These are phyloP conservation scores for Hemicordylus capensis DNA, from an alignment of 2,113 vertebrate species.

Conservation along the genomic window DNA sequence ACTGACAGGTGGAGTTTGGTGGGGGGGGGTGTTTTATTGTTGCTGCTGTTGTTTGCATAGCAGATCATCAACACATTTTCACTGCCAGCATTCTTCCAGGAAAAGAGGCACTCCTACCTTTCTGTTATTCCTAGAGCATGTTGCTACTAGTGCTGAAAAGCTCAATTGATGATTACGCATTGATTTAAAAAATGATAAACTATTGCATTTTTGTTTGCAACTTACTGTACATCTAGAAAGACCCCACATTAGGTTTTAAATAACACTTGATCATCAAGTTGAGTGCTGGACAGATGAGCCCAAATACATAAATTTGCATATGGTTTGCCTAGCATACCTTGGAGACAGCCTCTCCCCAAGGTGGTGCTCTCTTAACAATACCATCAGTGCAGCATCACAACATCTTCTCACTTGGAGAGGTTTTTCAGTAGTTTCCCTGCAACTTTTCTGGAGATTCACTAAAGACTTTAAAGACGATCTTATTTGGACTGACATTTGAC, in stretches of 20 bases:
- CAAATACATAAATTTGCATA: not conserved
- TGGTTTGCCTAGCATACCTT: not conserved
- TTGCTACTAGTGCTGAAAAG: not conserved
- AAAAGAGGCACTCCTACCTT: not conserved
- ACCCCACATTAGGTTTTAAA: not conserved
- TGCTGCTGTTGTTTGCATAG: not conserved
- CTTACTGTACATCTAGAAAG: not conserved
- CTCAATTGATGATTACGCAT: not conserved
- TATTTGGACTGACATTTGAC: not conserved
- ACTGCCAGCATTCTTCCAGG: not conserved
- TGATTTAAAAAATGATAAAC: fast-evolving
- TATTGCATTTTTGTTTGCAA: not conserved
- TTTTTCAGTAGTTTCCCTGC: not conserved
- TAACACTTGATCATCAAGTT: not conserved
- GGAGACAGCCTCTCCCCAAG: not conserved
- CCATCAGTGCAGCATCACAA: not conserved
- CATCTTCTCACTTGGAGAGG: not conserved
- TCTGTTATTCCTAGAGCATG: not conserved
- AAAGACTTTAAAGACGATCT: not conserved
- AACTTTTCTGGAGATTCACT: not conserved
- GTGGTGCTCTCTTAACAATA: not conserved
- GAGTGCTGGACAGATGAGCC: not conserved
- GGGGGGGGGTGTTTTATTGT: not conserved
- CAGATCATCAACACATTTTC: not conserved
- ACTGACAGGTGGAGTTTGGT: not conserved